These are phyloP conservation scores for Diabrotica balteata DNA, from an alignment of 2,888 invertebrate genomes.

Conservation along the genomic window DNA sequence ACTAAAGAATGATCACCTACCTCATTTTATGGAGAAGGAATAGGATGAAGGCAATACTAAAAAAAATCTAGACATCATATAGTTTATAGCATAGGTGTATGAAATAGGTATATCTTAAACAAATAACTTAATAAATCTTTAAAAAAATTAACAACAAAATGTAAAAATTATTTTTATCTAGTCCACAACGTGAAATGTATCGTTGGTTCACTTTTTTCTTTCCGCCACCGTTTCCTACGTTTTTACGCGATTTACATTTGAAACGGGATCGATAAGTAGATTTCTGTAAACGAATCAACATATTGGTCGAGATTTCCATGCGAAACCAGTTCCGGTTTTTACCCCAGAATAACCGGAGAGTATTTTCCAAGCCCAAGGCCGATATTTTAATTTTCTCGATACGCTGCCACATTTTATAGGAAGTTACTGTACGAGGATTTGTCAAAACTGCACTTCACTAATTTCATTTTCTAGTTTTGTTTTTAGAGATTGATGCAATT, in stretches of 20 bases:
- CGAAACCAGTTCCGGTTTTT: slow-evolving; percentile 35
- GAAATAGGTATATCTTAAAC: too few species aligned
- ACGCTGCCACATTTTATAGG: neutral
- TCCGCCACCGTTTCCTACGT: slow-evolving; percentile 4
- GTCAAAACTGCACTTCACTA: neutral
- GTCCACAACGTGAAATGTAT: neutral
- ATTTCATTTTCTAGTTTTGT: too few species aligned
- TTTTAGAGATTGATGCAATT: too few species aligned
- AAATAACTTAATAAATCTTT: too few species aligned
- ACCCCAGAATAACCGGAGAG: slow-evolving; percentile 25
- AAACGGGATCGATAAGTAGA: slow-evolving; percentile 34
- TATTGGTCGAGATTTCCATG: slow-evolving; percentile 38
- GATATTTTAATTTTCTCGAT: neutral
- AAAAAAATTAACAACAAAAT: too few species aligned
- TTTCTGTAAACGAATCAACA: slow-evolving; percentile 39
- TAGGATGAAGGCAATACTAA: too few species aligned
- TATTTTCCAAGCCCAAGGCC: neutral
- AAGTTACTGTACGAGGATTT: neutral
- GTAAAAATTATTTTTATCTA: too few species aligned
- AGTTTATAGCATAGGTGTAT: too few species aligned
- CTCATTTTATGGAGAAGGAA: too few species aligned
- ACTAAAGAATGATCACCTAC: too few species aligned
- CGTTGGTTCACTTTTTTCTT: neutral
- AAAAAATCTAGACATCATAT: too few species aligned
- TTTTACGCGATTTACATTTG: slow-evolving; percentile 30